Percentiles rank a stretch among this genome's conserved stretches.
Evolutionary conservation across 2,113 vertebrate genomes (phyloP).

Genomic region (Thryonomys swinderianus): DNA sequence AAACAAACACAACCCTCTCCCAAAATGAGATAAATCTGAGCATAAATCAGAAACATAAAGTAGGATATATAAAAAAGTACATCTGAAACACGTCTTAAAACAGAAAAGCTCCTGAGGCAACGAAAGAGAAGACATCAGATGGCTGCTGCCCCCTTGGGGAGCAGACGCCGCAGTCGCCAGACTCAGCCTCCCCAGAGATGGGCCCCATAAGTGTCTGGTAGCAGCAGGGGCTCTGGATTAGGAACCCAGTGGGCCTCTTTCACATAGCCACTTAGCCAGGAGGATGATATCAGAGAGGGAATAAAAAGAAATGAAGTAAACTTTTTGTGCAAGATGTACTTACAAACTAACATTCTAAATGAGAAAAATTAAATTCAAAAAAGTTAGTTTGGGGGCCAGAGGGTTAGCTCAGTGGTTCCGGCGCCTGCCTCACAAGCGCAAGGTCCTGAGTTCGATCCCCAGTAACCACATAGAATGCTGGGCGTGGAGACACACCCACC

Average conservation of each 20-base stretch:
- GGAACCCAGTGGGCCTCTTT: not conserved
- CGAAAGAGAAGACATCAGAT: not conserved
- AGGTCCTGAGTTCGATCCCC: too few relatives aligned
- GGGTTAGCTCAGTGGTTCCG: too few relatives aligned
- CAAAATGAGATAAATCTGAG: conserved; percentile 16
- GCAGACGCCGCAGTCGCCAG: fast-evolving
- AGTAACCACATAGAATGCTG: too few relatives aligned
- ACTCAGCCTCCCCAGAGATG: not conserved
- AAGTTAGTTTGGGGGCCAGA: not conserved
- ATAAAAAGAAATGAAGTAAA: not conserved
- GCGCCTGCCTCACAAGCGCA: too few relatives aligned
- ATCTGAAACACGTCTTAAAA: not conserved
- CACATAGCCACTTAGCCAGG: not conserved
- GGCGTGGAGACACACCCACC: too few relatives aligned
- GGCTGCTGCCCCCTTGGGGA: not conserved
- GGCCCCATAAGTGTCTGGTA: not conserved
- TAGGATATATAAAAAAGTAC: not conserved
- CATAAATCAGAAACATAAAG: not conserved
- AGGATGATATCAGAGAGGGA: not conserved
- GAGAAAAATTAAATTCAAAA: conserved; percentile 1
- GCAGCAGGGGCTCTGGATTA: not conserved
- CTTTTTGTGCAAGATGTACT: not conserved
- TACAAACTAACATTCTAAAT: conserved; percentile 31
- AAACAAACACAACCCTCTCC: not conserved
- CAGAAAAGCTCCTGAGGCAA: not conserved